phyloP scores from a whole-genome alignment of 1,140 invertebrate species.

The Ctenoplectra terminalis region DNA sequence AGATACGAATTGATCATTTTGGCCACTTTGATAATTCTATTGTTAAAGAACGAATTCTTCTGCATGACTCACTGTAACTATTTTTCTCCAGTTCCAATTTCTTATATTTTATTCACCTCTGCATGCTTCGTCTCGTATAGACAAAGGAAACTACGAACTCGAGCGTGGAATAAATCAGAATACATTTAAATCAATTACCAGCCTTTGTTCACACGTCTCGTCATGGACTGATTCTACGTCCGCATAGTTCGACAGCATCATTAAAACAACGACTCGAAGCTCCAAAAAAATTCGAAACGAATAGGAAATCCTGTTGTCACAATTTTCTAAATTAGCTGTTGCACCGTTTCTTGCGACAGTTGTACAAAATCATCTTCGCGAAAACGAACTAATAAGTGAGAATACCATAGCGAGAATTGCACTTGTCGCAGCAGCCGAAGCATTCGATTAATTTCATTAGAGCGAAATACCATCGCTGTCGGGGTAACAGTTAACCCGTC shows the following conservation, averaged over 20 bases:
- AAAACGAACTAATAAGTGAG: background rate
- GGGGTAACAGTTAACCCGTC: constrained; percentile 12
- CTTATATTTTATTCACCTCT: background rate
- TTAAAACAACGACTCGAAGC: background rate
- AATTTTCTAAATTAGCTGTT: too few relatives aligned
- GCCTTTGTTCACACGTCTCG: background rate
- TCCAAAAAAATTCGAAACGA: too few relatives aligned
- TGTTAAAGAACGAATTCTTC: too few relatives aligned
- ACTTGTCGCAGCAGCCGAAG: background rate
- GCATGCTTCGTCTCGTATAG: background rate
- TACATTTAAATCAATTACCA: constrained; percentile 31
- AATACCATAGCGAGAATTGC: background rate
- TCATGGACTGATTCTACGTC: background rate
- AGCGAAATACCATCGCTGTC: background rate
- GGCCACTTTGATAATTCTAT: too few relatives aligned
- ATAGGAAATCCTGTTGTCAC: too few relatives aligned
- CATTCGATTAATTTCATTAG: constrained; percentile 26
- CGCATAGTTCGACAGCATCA: background rate
- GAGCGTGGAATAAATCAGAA: constrained; percentile 20
- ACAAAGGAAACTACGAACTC: constrained; percentile 10
- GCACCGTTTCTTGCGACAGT: background rate
- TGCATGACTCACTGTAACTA: too few relatives aligned
- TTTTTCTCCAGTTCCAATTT: background rate
- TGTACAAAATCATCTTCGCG: background rate
- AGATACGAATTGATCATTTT: too few relatives aligned